Percentiles rank a stretch among this genome's conserved stretches.
phyloP scores from a whole-genome alignment of 2,113 vertebrate genomes.

The Pan paniscus region DNA sequence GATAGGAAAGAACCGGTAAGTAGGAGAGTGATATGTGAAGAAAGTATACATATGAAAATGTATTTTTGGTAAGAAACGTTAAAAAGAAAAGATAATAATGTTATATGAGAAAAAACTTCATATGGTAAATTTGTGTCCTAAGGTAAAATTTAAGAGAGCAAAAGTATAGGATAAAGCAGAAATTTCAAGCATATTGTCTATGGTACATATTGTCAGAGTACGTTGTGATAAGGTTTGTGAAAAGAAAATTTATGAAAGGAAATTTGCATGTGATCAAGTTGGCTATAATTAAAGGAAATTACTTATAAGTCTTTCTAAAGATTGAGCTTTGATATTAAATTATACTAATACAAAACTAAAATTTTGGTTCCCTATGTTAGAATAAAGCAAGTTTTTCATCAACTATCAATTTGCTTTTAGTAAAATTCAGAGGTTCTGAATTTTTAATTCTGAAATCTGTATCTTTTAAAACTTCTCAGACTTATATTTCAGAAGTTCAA shows the following conservation, averaged over 20 bases:
- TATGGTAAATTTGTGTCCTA: no score
- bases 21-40: neutral
- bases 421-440: neutral
- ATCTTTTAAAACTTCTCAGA: neutral
- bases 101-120: no score
- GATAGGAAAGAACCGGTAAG: neutral
- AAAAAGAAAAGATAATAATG: neutral
- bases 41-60: neutral
- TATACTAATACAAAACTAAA: neutral
- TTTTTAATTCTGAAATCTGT: neutral
- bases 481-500: neutral
- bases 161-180: neutral
- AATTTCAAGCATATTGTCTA: neutral
- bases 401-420: neutral
- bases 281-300: neutral
- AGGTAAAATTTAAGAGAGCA: no score
- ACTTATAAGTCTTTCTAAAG: neutral
- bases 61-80: neutral
- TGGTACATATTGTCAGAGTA: neutral
- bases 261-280: neutral
- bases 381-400: neutral
- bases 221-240: neutral
- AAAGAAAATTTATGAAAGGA: neutral
- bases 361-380: neutral
- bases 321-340: neutral